Evolutionary conservation across 92 coral and sea anemone species (phyloP).

Genomic region (Chrysogorgia sp.): DNA sequence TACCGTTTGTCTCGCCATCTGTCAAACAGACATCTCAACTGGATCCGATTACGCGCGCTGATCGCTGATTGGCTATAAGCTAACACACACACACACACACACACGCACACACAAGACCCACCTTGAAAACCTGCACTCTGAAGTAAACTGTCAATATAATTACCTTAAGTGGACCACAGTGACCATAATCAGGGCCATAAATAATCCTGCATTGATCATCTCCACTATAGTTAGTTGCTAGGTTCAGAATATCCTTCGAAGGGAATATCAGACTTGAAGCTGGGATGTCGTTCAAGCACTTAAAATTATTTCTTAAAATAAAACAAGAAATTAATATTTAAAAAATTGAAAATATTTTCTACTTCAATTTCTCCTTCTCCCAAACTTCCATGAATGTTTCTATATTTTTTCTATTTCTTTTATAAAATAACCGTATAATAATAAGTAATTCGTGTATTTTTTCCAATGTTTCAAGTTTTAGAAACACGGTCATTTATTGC

Average conservation of each 20-base stretch:
- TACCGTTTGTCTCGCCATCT: neutral
- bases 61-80: too few relatives aligned
- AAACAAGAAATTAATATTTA: too few relatives aligned
- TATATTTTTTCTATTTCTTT: too few relatives aligned
- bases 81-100: too few relatives aligned
- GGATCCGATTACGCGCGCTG: neutral
- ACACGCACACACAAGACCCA: neutral
- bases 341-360: too few relatives aligned
- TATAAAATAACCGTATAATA: too few relatives aligned
- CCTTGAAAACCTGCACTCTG: neutral
- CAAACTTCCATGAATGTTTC: too few relatives aligned
- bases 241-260: slow-evolving; percentile 11
- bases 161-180: slow-evolving; percentile 74
- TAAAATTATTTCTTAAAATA: slow-evolving; percentile 21
- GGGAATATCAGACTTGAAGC: slow-evolving; percentile 33
- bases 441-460: too few relatives aligned
- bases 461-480: too few relatives aligned
- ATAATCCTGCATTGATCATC: slow-evolving; percentile 73
- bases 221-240: slow-evolving; percentile 58
- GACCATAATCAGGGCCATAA: slow-evolving; percentile 59
- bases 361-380: too few relatives aligned
- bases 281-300: slow-evolving; percentile 73
- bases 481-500: too few relatives aligned
- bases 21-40: neutral
- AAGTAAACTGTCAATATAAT: neutral